Conservation (phyloP, 2,797 vertebrate genomes). For the Decapterus maruadsi region DNA sequence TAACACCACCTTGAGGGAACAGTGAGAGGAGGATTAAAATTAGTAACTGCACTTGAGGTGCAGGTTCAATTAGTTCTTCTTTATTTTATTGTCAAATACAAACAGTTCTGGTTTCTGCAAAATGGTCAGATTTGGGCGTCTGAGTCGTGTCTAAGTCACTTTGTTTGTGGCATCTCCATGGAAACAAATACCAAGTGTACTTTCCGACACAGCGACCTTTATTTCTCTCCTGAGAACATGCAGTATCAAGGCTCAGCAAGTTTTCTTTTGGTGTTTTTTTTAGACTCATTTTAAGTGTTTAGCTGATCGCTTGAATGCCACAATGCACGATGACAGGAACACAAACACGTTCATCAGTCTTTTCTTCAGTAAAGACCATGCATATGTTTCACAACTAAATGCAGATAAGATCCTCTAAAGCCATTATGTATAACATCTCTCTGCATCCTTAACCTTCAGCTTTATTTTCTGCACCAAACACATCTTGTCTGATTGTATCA, state of each 20-base stretch:
- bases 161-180: slow-evolving; percentile 61
- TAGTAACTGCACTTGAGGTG: slow-evolving; percentile 12
- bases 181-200: slow-evolving; percentile 65
- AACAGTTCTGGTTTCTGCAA: not conserved
- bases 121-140: not conserved
- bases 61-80: not conserved
- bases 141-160: slow-evolving; percentile 35
- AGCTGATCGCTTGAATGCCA: too few species aligned
- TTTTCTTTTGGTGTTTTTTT: too few species aligned
- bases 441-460: not conserved
- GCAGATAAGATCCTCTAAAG: not conserved
- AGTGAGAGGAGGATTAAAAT: slow-evolving; percentile 30
- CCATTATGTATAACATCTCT: not conserved
- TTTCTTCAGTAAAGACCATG: not conserved
- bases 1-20: slow-evolving; percentile 16
- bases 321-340: too few species aligned
- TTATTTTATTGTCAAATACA: not conserved
- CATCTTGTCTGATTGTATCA: not conserved
- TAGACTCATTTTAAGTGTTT: too few species aligned
- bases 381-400: not conserved
- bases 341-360: too few species aligned
- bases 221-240: not conserved
- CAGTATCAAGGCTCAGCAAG: not conserved
- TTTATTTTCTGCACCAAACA: not conserved
- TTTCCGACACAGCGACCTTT: not conserved